These are phyloP conservation scores for Etia nguti DNA, from an alignment of 2,113 vertebrate genomes.

Conservation along the genomic window DNA sequence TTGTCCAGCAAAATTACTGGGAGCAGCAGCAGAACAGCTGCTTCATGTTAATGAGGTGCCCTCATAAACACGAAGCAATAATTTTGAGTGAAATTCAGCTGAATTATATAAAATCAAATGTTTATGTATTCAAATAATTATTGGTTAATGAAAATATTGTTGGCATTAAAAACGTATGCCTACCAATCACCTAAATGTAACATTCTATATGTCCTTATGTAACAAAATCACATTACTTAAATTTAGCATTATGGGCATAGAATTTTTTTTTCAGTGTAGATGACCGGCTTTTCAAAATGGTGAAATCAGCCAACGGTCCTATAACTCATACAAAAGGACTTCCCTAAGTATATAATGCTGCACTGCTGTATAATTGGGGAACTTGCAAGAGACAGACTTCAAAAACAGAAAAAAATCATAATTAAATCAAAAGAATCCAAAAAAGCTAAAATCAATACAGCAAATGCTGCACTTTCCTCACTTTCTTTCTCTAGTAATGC, in stretches of 20 bases:
- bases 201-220: neutral
- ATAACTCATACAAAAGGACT: neutral
- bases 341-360: neutral
- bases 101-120: fast-evolving
- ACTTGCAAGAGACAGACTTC: neutral
- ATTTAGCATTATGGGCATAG: neutral
- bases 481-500: neutral
- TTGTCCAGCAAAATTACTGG: neutral
- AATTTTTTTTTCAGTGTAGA: neutral
- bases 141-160: neutral
- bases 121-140: neutral
- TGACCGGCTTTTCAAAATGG: neutral
- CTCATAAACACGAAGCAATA: neutral
- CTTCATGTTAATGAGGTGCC: fast-evolving
- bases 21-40: neutral
- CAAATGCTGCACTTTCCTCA: neutral
- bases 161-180: neutral
- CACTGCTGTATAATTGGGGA: neutral
- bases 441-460: neutral
- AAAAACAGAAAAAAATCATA: neutral
- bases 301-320: neutral
- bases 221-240: neutral
- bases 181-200: neutral
- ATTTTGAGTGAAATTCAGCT: neutral
- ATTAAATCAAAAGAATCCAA: neutral